phyloP scores from a whole-genome alignment of 1,140 invertebrate species.

The Scaptodrosophila lebanonensis region DNA sequence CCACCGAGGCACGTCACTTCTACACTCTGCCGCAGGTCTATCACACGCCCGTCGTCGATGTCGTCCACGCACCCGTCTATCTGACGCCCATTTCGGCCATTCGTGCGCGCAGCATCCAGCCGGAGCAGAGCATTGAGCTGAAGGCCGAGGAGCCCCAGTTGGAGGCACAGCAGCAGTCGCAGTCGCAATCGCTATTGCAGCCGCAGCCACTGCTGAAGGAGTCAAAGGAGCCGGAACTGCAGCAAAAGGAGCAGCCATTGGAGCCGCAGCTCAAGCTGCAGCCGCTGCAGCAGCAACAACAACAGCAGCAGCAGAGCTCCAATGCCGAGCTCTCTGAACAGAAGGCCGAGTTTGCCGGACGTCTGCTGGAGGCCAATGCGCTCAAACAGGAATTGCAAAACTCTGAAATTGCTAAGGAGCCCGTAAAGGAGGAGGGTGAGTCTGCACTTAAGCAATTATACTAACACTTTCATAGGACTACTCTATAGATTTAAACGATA shows the following conservation, averaged over 20 bases:
- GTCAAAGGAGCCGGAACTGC: slow-evolving; percentile 29
- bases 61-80: slow-evolving; percentile 55
- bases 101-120: slow-evolving; percentile 62
- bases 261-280: slow-evolving; percentile 13
- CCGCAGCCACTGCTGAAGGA: slow-evolving; percentile 47
- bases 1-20: slow-evolving; percentile 55
- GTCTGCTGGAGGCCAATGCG: slow-evolving; percentile 51
- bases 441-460: too few species aligned
- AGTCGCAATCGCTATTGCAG: slow-evolving; percentile 10
- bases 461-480: too few species aligned
- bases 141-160: slow-evolving; percentile 3
- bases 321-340: slow-evolving; percentile 33
- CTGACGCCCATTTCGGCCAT: slow-evolving; percentile 60
- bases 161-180: slow-evolving; percentile 2
- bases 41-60: slow-evolving; percentile 62
- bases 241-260: slow-evolving; percentile 20
- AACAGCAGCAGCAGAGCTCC: slow-evolving; percentile 27
- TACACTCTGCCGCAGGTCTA: slow-evolving; percentile 62
- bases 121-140: slow-evolving; percentile 23
- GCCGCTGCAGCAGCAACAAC: neutral
- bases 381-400: slow-evolving; percentile 39
- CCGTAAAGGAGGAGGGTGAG: slow-evolving; percentile 4
- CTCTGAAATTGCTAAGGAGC: slow-evolving; percentile 19
- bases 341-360: slow-evolving; percentile 49
- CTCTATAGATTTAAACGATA: too few species aligned